A percentile compares a stretch with the other conserved stretches of the same genome.
phyloP scores from a whole-genome alignment of 2,113 vertebrate species.

The Gadus chalcogrammus region DNA sequence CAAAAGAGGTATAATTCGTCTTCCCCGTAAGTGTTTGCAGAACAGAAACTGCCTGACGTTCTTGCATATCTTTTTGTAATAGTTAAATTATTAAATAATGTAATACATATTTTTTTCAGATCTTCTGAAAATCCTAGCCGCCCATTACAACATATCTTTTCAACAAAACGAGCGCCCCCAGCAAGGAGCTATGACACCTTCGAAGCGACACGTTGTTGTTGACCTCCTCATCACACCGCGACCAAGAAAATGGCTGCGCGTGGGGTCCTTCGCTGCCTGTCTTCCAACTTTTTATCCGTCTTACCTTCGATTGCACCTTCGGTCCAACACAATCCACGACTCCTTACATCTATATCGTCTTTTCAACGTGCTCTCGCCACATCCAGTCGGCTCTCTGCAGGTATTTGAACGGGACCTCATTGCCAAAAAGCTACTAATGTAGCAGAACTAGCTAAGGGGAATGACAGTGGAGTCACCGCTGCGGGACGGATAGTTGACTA shows the following conservation, averaged over 20 bases:
- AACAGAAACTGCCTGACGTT: constrained; percentile 2
- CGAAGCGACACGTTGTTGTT: not conserved
- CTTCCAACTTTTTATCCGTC: constrained; percentile 57
- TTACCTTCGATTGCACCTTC: constrained; percentile 49
- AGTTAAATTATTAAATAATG: too few relatives aligned
- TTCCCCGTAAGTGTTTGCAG: too few relatives aligned
- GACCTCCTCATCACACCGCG: constrained; percentile 46
- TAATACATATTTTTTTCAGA: too few relatives aligned
- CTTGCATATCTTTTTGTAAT: too few relatives aligned
- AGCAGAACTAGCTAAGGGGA: not conserved
- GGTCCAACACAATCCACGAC: constrained; percentile 18
- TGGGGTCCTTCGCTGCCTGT: constrained; percentile 56
- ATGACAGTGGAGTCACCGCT: not conserved
- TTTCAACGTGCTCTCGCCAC: constrained; percentile 53
- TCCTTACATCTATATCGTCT: constrained; percentile 30
- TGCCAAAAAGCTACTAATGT: constrained; percentile 17
- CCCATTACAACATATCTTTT: not conserved
- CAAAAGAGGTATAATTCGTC: too few relatives aligned
- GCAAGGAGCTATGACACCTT: not conserved
- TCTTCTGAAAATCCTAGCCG: not conserved
- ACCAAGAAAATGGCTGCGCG: constrained; percentile 66
- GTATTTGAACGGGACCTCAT: constrained; percentile 40
- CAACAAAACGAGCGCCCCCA: not conserved
- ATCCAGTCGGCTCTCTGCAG: constrained; percentile 57
- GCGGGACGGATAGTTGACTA: too few relatives aligned